These are phyloP conservation scores for Hylaeus volcanicus DNA, from an alignment of 1,140 invertebrate species.

Conservation along the genomic window DNA sequence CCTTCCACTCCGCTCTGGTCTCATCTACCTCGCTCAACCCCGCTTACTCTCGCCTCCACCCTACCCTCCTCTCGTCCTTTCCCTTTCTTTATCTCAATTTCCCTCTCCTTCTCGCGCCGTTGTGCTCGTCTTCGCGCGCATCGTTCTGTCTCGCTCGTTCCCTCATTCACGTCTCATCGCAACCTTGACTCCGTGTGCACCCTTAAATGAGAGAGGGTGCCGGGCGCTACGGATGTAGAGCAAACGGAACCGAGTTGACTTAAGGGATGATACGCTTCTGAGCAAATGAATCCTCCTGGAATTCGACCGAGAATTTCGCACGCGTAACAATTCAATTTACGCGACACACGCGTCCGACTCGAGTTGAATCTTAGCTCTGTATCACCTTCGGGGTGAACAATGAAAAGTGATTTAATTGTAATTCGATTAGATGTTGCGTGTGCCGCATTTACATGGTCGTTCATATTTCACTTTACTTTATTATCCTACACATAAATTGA, in stretches of 20 bases:
- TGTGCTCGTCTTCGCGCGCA: conserved; percentile 29
- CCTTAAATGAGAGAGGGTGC: conserved; percentile 71
- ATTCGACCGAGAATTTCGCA: neutral
- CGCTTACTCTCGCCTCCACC: conserved; percentile 58
- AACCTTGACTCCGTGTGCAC: conserved; percentile 68
- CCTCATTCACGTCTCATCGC: conserved; percentile 72
- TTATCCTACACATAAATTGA: too few relatives aligned
- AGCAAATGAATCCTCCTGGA: conserved; percentile 39
- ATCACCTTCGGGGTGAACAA: too few relatives aligned
- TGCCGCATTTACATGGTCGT: too few relatives aligned
- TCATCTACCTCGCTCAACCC: conserved; percentile 43
- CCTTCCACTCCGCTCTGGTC: conserved; percentile 58
- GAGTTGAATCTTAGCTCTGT: neutral
- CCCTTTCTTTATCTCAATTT: conserved; percentile 46
- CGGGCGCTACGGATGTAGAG: conserved; percentile 59
- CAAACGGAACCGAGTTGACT: conserved; percentile 52
- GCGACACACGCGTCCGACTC: neutral
- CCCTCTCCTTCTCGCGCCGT: conserved; percentile 54
- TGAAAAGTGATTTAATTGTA: neutral
- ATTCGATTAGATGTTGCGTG: too few relatives aligned
- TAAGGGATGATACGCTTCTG: conserved; percentile 44
- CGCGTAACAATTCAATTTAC: conserved; percentile 28
- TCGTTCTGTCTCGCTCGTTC: conserved; percentile 43
- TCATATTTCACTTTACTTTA: too few relatives aligned
- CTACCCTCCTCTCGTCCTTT: conserved; percentile 32